A percentile compares a stretch with the other conserved stretches of the same genome.
phyloP scores from a whole-genome alignment of 2,113 vertebrate species.

The Mugil cephalus region DNA sequence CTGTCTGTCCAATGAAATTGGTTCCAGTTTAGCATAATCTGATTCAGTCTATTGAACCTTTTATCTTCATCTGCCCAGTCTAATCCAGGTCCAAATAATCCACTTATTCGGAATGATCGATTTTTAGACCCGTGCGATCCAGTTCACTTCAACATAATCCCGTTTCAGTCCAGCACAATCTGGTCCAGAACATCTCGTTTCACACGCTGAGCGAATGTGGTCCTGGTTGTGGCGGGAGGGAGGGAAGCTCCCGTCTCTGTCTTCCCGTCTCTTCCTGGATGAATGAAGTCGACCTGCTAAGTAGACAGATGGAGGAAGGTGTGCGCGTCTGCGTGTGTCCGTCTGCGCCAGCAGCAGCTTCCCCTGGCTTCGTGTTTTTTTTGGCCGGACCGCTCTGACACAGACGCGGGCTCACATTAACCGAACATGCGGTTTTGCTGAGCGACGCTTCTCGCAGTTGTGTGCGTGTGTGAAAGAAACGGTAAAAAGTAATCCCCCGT shows the following conservation, averaged over 20 bases:
- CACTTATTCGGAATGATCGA: constrained; percentile 67
- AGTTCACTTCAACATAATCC: constrained; percentile 63
- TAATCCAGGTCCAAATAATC: constrained; percentile 62
- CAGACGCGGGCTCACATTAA: not conserved
- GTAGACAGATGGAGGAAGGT: constrained; percentile 76
- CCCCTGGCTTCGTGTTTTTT: constrained; percentile 63
- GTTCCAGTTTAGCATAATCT: constrained; percentile 44
- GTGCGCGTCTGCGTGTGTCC: constrained; percentile 61
- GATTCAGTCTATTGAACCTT: constrained; percentile 26
- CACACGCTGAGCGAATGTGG: constrained; percentile 44
- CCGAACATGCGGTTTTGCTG: not conserved
- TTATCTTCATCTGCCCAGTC: constrained; percentile 34
- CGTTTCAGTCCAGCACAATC: constrained; percentile 69
- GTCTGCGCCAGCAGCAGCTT: constrained; percentile 65
- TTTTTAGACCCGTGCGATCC: constrained; percentile 65
- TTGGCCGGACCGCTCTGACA: constrained; percentile 48
- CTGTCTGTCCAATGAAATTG: constrained; percentile 14
- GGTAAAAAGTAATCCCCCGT: constrained; percentile 20
- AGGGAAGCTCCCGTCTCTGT: constrained; percentile 29
- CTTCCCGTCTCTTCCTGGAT: constrained; percentile 43
- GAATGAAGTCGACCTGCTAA: constrained; percentile 66
- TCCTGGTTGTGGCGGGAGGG: constrained; percentile 36
- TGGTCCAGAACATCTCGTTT: constrained; percentile 53
- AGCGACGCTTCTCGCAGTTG: constrained; percentile 9
- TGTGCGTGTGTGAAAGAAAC: constrained; percentile 18